Evolutionary conservation across 1,140 invertebrate species (phyloP).

Genomic region (Medauroidea extradentata): DNA sequence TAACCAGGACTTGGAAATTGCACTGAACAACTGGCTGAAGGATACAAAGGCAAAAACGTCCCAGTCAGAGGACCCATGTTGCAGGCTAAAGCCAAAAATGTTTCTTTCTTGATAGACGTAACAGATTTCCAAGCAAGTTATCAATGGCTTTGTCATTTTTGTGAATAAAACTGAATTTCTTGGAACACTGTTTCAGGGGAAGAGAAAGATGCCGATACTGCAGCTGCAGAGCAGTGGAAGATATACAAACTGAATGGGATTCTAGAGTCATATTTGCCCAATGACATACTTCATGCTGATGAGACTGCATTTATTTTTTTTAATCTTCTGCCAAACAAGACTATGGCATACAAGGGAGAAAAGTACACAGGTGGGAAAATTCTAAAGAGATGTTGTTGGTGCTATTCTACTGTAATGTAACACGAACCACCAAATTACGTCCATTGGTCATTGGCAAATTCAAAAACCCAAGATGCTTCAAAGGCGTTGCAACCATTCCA

Average conservation of each 20-base stretch:
- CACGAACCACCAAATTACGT: constrained; percentile 32
- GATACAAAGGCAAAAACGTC: too few relatives aligned
- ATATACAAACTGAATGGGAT: background rate
- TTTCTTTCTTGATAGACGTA: constrained; percentile 26
- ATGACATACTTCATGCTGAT: constrained; percentile 37
- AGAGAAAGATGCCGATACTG: background rate
- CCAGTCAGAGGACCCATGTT: too few relatives aligned
- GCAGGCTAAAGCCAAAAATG: too few relatives aligned
- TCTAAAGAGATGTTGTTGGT: constrained; percentile 35
- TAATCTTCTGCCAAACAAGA: constrained; percentile 25
- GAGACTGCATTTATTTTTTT: constrained; percentile 38
- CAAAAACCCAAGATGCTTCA: too few relatives aligned
- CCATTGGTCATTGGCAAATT: constrained; percentile 30
- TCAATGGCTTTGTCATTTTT: constrained; percentile 25
- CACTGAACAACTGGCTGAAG: too few relatives aligned
- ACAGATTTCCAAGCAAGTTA: constrained; percentile 29
- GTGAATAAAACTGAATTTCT: background rate
- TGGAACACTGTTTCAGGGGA: constrained; percentile 6
- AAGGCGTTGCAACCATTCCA: too few relatives aligned
- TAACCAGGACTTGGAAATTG: too few relatives aligned
- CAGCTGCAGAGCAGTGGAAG: background rate
- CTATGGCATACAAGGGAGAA: too few relatives aligned
- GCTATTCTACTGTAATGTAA: constrained; percentile 20
- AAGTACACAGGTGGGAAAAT: constrained; percentile 31
- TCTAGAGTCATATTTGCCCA: background rate